These are phyloP conservation scores for Pseudois nayaur DNA, from an alignment of 2,113 vertebrate species.

Conservation along the genomic window DNA sequence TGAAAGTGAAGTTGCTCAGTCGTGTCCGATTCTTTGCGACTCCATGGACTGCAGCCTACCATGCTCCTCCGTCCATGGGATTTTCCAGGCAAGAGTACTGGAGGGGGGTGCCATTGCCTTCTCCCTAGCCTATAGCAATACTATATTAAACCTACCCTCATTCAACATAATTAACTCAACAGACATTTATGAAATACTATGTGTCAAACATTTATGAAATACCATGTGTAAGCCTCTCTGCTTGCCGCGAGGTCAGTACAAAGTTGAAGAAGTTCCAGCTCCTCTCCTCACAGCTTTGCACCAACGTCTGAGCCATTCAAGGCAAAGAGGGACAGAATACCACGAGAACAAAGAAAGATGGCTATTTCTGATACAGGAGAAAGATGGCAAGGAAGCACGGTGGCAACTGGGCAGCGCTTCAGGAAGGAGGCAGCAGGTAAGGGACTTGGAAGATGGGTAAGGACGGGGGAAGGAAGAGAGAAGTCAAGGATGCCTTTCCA, in stretches of 20 bases:
- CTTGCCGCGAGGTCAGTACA: background rate
- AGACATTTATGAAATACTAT: background rate
- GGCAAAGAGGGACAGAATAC: background rate
- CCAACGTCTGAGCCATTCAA: background rate
- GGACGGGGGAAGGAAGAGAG: background rate
- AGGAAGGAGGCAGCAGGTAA: background rate
- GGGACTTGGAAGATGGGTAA: background rate
- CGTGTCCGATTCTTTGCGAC: no score
- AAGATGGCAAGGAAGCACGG: background rate
- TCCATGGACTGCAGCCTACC: no score
- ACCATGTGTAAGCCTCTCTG: background rate
- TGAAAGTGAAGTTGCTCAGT: no score
- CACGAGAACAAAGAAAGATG: background rate
- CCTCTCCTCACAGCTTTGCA: background rate
- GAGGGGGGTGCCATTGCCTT: no score
- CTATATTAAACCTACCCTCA: background rate
- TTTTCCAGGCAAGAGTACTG: no score
- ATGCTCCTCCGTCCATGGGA: no score
- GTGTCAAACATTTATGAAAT: background rate
- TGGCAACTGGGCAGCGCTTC: rapidly evolving
- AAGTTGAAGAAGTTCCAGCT: background rate
- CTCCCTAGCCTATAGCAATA: background rate
- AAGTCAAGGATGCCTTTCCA: background rate
- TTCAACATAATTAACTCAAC: background rate
- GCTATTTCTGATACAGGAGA: background rate